Conservation (phyloP, 2,113 vertebrate species). For the Dipodomys stephensi region DNA sequence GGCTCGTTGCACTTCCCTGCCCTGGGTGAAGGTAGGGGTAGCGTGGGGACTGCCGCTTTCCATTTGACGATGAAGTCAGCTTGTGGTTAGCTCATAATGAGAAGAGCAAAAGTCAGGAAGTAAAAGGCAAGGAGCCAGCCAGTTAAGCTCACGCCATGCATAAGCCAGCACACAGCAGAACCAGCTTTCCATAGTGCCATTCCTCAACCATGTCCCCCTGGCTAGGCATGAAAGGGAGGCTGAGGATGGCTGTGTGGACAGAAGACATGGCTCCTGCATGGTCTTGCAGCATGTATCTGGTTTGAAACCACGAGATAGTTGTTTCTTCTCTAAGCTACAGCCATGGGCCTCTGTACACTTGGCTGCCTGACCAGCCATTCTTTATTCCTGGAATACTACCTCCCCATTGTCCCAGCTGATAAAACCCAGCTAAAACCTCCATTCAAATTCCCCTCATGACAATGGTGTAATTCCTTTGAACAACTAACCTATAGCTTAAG, state of each 20-base stretch:
- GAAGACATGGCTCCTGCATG: background rate
- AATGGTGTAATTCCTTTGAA: too few species aligned
- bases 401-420: background rate
- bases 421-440: background rate
- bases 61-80: background rate
- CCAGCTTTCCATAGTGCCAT: background rate
- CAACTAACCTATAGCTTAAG: too few species aligned
- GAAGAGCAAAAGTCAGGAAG: conserved; percentile 33
- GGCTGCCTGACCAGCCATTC: background rate
- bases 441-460: background rate
- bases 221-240: background rate
- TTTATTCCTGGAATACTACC: background rate
- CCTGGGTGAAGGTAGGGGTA: background rate
- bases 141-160: conserved; percentile 4
- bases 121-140: conserved; percentile 4
- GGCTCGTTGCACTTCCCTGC: background rate
- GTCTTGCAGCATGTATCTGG: fast-evolving
- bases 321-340: background rate
- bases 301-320: background rate
- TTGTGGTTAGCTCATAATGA: background rate
- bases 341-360: background rate
- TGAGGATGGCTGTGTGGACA: background rate
- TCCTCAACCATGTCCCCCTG: background rate
- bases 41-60: background rate
- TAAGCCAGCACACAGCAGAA: background rate